Evolutionary conservation across 2,888 invertebrate species (phyloP), one percentile per base, ranked within the genome.

Genomic region (Pegoplata infirma): DNA sequence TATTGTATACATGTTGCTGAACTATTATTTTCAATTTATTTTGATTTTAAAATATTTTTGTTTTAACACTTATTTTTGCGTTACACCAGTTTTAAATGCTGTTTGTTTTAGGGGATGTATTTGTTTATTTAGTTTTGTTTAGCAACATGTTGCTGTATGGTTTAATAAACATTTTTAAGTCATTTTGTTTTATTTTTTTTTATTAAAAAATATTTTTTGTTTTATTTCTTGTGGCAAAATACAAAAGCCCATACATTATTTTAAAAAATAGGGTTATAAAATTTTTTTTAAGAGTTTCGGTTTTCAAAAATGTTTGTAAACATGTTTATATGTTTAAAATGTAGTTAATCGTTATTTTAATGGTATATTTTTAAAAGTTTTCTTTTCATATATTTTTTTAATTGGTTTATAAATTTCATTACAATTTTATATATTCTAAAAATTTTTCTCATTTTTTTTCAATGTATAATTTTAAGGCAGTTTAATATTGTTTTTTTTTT

Each of bases 91-190:
- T 51, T 72, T 71, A 8, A 59, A 55, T 44, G 28, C 10, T 16
- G 12, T 49, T 21, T 10, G 21, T n/a, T 56, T 58, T 19, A 8
- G 12, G 10, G 8, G 28, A 6, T 12, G 6, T 40, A 25, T 5
- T 7, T 10, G 17, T 47, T 23, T 6, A 17, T 16, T 17, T 5
- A 23, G 23, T 14, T 17, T 59, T 5, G 16, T 12, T 46, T 16
- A 12, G 32, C 71, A 71, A 61, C 61, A 71, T 71, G 51, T 61
- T 71, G 69, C 59, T 46, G 6, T 6, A 12, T 32, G 46, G 36
- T 21, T 46, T 16, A 17, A 8, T 2, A 17, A 28, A 19, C 3
- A 14, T 17, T 6, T 14, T 28, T 32, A 14, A 12, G 10, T 44
- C 23, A 17, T 17, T 55, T 32, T 12, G 1, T 4, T 55, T 44